These are phyloP conservation scores for Hirtodrosophila alboralis DNA, from an alignment of 2,888 invertebrate genomes.

Conservation along the genomic window DNA sequence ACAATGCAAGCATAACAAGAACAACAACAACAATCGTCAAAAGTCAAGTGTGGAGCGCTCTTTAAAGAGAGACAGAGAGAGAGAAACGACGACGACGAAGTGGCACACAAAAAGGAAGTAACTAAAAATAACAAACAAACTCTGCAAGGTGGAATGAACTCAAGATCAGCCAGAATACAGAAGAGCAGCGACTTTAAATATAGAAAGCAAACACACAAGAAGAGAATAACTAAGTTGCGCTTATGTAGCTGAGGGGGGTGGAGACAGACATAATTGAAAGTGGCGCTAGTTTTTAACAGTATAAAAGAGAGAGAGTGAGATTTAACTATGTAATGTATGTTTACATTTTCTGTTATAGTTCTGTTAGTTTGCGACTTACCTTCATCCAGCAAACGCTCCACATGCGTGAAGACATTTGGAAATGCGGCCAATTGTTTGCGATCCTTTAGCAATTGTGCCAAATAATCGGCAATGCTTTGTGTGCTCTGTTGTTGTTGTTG, in stretches of 20 bases:
- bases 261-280: conserved; percentile 22
- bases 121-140: conserved; percentile 76
- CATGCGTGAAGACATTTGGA: conserved; percentile 99
- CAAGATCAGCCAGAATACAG: conserved; percentile 45
- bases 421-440: conserved; percentile 99
- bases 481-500: conserved; percentile 87
- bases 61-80: conserved; percentile 20
- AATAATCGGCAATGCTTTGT: conserved; percentile 99
- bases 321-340: neutral
- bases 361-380: conserved; percentile 88
- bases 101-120: conserved; percentile 72
- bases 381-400: conserved; percentile 99
- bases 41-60: conserved; percentile 17
- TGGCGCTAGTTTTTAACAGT: conserved; percentile 4
- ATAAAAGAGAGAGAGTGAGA: conserved; percentile 1
- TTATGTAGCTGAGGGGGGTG: conserved; percentile 27
- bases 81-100: conserved; percentile 45
- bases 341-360: neutral
- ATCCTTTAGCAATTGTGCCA: conserved; percentile 99
- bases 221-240: conserved; percentile 43
- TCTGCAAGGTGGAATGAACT: conserved; percentile 77
- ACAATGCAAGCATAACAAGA: conserved; percentile 36
- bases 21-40: conserved; percentile 19
- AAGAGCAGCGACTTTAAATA: conserved; percentile 42
- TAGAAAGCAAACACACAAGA: conserved; percentile 39